phyloP scores from a whole-genome alignment of 2,797 vertebrate species.

The Ciconia nigra region DNA sequence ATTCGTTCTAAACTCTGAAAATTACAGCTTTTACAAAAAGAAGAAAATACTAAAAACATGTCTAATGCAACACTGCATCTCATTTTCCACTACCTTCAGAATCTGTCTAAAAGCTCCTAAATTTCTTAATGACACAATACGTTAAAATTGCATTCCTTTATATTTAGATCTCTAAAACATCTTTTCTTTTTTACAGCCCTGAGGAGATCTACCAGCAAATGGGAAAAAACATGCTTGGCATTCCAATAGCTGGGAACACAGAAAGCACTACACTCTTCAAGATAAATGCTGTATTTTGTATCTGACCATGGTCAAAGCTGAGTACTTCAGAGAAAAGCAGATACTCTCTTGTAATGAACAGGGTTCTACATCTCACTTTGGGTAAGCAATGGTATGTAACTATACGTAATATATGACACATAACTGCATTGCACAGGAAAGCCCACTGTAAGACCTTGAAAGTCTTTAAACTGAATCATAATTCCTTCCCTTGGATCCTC shows the following conservation, averaged over 20 bases:
- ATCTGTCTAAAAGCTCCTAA: conserved; percentile 79
- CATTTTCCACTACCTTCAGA: conserved; percentile 77
- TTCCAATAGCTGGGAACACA: background rate
- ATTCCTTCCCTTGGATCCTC: background rate
- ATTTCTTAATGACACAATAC: conserved; percentile 81
- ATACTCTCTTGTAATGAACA: background rate
- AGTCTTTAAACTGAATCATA: background rate
- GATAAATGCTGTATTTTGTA: background rate
- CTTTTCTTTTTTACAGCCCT: conserved; percentile 59
- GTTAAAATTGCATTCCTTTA: conserved; percentile 76
- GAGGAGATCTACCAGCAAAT: conserved; percentile 30
- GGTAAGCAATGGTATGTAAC: rapidly evolving
- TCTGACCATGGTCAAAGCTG: background rate
- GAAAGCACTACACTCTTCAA: background rate
- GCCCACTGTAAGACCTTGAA: background rate
- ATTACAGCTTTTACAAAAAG: conserved; percentile 83
- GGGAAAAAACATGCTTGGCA: background rate
- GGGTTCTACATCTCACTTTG: background rate
- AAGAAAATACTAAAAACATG: conserved; percentile 83
- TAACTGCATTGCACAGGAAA: background rate
- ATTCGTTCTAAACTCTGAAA: conserved; percentile 83
- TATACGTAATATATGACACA: rapidly evolving
- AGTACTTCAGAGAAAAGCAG: background rate
- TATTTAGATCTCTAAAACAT: conserved; percentile 74
- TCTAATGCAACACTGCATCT: conserved; percentile 81